Evolutionary conservation across 92 coral and sea anemone genomes (phyloP), one percentile per base, ranked within the genome.

Genomic region (Umimayanthus chanpuru): DNA sequence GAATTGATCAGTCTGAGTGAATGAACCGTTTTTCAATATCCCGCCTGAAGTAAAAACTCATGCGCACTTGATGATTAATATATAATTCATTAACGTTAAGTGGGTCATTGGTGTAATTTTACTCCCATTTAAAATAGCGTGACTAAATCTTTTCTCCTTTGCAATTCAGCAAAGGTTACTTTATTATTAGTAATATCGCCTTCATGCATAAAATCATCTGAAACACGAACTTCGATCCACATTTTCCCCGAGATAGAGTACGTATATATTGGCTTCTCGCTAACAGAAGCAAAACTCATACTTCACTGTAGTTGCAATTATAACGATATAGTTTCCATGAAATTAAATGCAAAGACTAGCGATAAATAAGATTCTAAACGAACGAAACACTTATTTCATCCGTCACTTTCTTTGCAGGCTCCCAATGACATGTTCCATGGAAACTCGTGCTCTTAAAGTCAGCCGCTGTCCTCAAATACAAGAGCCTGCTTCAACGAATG

Each of bases 41-140:
- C 83, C 83, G 83, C 83, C 83, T 79, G 12, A 79, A 79, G 44
- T 79, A 49, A 38, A 50, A 4, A 50, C 20, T 20, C 83, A 58
- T 47, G 83, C 70, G 25, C 64, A 79, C 20, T 79, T 79, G 55
- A 47, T 32, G 67, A 79, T 53, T 50, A 49, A 79, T 79, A 47
- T 28, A 47, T 79, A 25, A 79, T 79, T n/a, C 10, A 79, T 79
- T 79, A 79, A 53, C 67, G 50, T 49, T 49, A 79, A 40, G 68
- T 79, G 77, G 29, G 15, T 26, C 28, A 20, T 72, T 72, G 76
- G 36, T 72, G 77, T 40, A 30, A 40, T 72, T 74, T 74, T 28
- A 32, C 20, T 74, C 3, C 7, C 1, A 6, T 6, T 41, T 41
- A 41, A 79, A 23, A 6, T 7, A 50, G 28, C 30, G 26, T 39